These are phyloP conservation scores for Polylopha cassiicola DNA, from an alignment of 2,888 invertebrate species.

Conservation along the genomic window DNA sequence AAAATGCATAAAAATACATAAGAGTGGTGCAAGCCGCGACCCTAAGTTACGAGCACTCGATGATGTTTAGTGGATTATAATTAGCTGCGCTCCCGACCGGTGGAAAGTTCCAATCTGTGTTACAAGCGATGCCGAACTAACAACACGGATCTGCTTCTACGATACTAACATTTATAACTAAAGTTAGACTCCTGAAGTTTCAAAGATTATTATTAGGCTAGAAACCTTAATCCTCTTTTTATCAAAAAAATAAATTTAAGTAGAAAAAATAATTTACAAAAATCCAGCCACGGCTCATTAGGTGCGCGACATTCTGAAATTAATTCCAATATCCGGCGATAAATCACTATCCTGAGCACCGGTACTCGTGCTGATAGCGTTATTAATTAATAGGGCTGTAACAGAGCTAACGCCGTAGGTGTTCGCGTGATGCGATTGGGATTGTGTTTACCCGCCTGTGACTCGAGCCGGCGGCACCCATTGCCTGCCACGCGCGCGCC, in stretches of 20 bases:
- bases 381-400: slow-evolving; percentile 7
- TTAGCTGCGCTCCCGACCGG: slow-evolving; percentile 64
- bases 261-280: no score
- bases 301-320: no score
- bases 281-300: no score
- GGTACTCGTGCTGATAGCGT: slow-evolving; percentile 9
- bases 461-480: slow-evolving; percentile 24
- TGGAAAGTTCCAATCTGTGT: slow-evolving; percentile 34
- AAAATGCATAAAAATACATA: slow-evolving; percentile 62
- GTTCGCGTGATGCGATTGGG: no score
- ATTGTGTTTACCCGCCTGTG: no score
- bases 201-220: no score
- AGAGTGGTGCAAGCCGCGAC: slow-evolving; percentile 57
- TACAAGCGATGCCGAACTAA: slow-evolving; percentile 25
- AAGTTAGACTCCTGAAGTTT: no score
- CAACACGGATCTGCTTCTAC: background rate
- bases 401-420: slow-evolving; percentile 1
- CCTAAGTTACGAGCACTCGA: slow-evolving; percentile 69
- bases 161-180: background rate
- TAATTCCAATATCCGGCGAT: slow-evolving; percentile 2
- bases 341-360: slow-evolving; percentile 9
- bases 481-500: slow-evolving; percentile 34
- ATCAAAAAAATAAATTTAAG: no score
- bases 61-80: slow-evolving; percentile 76
- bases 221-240: no score